phyloP scores from a whole-genome alignment of 1,140 invertebrate genomes.

The Drosophila eugracilis region DNA sequence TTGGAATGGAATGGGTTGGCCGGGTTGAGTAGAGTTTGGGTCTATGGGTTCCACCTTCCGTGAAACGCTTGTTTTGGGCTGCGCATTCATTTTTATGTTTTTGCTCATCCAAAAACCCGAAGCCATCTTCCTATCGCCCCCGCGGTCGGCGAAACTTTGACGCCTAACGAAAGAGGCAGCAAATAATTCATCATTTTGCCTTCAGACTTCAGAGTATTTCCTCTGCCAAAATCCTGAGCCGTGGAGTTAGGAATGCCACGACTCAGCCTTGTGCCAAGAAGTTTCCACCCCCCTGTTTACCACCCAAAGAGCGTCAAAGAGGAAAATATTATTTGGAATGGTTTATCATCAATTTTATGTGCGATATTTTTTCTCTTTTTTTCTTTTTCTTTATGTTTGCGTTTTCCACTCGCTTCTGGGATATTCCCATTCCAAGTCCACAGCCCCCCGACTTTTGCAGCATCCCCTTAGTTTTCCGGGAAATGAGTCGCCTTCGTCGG shows the following conservation, averaged over 20 bases:
- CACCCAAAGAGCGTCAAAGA: constrained; percentile 45
- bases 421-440: constrained; percentile 11
- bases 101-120: constrained; percentile 52
- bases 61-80: constrained; percentile 69
- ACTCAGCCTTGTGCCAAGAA: constrained; percentile 40
- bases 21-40: constrained; percentile 5
- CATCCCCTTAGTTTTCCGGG: constrained; percentile 26
- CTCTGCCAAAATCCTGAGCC: constrained; percentile 66
- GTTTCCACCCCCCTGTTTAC: constrained; percentile 5
- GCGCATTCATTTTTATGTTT: constrained; percentile 76
- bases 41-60: constrained; percentile 48
- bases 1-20: constrained; percentile 3
- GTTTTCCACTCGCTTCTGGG: constrained; percentile 40
- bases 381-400: constrained; percentile 47
- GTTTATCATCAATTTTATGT: constrained; percentile 83
- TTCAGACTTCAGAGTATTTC: constrained; percentile 72
- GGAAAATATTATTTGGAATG: constrained; percentile 82
- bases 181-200: constrained; percentile 82
- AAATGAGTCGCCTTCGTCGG: constrained; percentile 52
- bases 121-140: not conserved
- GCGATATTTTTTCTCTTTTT: constrained; percentile 55
- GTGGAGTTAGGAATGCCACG: constrained; percentile 51
- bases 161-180: constrained; percentile 80
- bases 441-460: not conserved
- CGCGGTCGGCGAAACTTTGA: constrained; percentile 60